These are phyloP conservation scores for Oreochromis grahami DNA, from an alignment of 2,797 vertebrate species.

Conservation along the genomic window DNA sequence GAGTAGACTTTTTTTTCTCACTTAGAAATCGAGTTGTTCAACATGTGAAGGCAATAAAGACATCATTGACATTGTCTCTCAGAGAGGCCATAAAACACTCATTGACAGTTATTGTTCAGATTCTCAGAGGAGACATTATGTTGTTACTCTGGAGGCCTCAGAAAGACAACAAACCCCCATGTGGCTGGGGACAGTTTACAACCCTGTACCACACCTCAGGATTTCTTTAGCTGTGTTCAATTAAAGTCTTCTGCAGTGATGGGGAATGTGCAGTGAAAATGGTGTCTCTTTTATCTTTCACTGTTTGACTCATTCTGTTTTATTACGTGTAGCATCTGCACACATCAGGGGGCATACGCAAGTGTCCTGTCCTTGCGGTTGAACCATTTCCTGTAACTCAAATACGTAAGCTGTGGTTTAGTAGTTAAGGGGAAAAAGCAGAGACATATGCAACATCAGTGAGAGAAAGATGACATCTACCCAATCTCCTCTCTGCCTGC, in stretches of 20 bases:
- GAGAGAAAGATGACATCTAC: neutral
- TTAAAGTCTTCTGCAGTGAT: neutral
- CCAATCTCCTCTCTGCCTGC: neutral
- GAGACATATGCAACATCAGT: neutral
- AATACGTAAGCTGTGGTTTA: neutral
- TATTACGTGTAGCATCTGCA: neutral
- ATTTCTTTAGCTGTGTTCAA: neutral
- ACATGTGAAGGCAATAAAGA: constrained; percentile 19
- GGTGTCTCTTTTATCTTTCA: neutral
- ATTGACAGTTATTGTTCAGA: constrained; percentile 23
- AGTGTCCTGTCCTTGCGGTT: neutral
- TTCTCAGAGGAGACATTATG: constrained; percentile 24
- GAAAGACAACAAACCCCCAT: constrained; percentile 30
- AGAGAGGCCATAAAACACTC: constrained; percentile 23
- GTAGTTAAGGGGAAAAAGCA: neutral
- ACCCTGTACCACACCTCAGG: neutral
- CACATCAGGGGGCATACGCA: neutral
- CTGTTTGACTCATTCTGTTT: constrained; percentile 14
- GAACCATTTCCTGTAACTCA: constrained; percentile 19
- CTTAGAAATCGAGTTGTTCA: neutral
- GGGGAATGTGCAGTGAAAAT: neutral
- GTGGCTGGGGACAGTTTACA: constrained; percentile 1
- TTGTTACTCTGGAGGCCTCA: constrained; percentile 15
- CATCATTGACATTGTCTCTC: constrained; percentile 11
- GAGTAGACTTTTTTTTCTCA: neutral